A percentile compares a stretch with the other conserved stretches of the same genome.
Conservation (phyloP, 1,140 invertebrate genomes). For the Saccostrea glomerata region DNA sequence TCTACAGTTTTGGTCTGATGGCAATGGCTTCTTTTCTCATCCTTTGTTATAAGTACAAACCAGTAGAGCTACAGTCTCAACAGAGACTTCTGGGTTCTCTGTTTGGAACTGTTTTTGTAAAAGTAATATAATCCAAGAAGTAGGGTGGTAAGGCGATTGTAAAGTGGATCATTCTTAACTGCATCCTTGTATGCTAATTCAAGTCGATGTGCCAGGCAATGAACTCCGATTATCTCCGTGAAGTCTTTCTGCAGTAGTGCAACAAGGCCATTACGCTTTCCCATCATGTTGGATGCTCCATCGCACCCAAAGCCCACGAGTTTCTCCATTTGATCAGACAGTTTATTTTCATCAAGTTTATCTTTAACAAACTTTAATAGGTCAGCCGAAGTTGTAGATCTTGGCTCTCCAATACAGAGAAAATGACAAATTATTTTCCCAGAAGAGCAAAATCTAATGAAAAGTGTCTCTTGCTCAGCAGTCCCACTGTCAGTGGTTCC, state of each 20-base stretch:
- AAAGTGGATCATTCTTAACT: too few relatives aligned
- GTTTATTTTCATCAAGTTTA: background rate
- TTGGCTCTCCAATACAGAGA: constrained; percentile 20
- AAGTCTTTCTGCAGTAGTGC: background rate
- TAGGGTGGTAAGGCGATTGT: too few relatives aligned
- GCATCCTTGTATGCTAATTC: too few relatives aligned
- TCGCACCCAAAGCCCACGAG: background rate
- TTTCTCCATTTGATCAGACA: background rate
- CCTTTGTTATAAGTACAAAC: too few relatives aligned
- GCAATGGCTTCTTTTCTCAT: too few relatives aligned
- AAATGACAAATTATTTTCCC: background rate
- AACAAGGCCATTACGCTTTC: background rate
- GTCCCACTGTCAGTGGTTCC: background rate
- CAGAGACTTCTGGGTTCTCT: too few relatives aligned
- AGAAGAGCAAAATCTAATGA: background rate
- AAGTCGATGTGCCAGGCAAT: constrained; percentile 11
- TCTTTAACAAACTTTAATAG: constrained; percentile 10
- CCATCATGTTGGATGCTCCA: background rate
- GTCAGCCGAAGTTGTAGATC: background rate
- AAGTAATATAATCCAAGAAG: constrained; percentile 1
- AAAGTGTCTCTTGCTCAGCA: constrained; percentile 6
- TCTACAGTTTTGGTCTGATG: too few relatives aligned
- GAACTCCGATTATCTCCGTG: background rate
- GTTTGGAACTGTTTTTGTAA: constrained; percentile 39
- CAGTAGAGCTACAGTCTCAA: too few relatives aligned